These are phyloP conservation scores for Elymnias hypermnestra DNA, from an alignment of 1,140 invertebrate species.

Conservation along the genomic window DNA sequence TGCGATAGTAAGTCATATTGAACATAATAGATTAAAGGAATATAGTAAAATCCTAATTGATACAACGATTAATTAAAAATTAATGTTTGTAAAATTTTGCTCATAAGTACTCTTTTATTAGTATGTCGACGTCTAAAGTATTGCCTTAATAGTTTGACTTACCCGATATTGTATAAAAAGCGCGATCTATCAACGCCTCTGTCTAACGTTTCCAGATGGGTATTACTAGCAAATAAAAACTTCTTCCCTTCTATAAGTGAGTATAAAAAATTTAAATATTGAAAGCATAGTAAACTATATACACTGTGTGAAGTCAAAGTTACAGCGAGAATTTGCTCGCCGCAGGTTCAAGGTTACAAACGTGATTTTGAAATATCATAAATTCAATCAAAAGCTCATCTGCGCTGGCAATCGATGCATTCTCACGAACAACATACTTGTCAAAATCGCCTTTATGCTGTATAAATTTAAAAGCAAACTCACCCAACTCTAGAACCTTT, in stretches of 20 bases:
- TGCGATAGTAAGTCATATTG: no score
- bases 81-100: no score
- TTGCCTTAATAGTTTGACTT: no score
- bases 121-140: no score
- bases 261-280: background rate
- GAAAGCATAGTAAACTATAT: background rate
- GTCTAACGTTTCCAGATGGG: no score
- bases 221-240: no score
- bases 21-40: no score
- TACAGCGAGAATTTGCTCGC: constrained; percentile 53
- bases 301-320: constrained; percentile 8
- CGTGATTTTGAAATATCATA: constrained; percentile 71
- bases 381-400: constrained; percentile 60
- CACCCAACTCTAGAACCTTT: constrained; percentile 13
- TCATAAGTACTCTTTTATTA: no score
- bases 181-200: no score
- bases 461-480: constrained; percentile 18
- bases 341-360: constrained; percentile 62
- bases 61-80: no score
- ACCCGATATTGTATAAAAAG: no score
- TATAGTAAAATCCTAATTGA: no score
- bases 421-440: constrained; percentile 47
- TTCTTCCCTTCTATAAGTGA: background rate
- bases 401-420: constrained; percentile 42
- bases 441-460: constrained; percentile 19